A percentile compares a stretch with the other conserved stretches of the same genome.
These are phyloP conservation scores for Aphodius granarius DNA, from an alignment of 2,888 invertebrate genomes.

Conservation along the genomic window DNA sequence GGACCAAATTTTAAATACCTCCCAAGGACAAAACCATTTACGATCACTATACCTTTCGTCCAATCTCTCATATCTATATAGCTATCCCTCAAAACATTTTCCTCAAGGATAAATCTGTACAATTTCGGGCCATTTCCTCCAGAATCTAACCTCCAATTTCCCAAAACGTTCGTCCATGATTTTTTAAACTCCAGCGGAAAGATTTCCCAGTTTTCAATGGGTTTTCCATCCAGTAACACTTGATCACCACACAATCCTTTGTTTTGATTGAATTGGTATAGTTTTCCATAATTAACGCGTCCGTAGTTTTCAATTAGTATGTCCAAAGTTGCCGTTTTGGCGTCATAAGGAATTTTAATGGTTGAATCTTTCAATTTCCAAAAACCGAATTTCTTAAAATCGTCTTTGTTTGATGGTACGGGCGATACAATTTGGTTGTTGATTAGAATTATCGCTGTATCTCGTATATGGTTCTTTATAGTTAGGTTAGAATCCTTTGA, in stretches of 20 bases:
- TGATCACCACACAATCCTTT: constrained; percentile 53
- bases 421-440: constrained; percentile 50
- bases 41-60: constrained; percentile 79
- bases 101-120: constrained; percentile 55
- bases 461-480: constrained; percentile 52
- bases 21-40: constrained; percentile 83
- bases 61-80: constrained; percentile 73
- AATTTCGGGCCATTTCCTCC: constrained; percentile 56
- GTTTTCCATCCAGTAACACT: constrained; percentile 51
- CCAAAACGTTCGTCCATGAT: constrained; percentile 47
- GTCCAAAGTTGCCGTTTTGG: constrained; percentile 46
- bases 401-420: constrained; percentile 38
- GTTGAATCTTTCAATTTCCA: constrained; percentile 47
- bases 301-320: constrained; percentile 77
- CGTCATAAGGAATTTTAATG: constrained; percentile 39
- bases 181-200: constrained; percentile 58
- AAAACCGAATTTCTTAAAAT: constrained; percentile 51
- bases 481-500: constrained; percentile 41
- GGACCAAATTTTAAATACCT: constrained; percentile 84
- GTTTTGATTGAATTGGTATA: constrained; percentile 51
- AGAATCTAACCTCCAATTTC: constrained; percentile 37
- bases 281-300: constrained; percentile 62
- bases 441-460: constrained; percentile 57
- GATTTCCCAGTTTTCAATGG: constrained; percentile 54
- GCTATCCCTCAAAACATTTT: constrained; percentile 64